phyloP scores from a whole-genome alignment of 1,140 invertebrate genomes.

The Drosophila ficusphila region DNA sequence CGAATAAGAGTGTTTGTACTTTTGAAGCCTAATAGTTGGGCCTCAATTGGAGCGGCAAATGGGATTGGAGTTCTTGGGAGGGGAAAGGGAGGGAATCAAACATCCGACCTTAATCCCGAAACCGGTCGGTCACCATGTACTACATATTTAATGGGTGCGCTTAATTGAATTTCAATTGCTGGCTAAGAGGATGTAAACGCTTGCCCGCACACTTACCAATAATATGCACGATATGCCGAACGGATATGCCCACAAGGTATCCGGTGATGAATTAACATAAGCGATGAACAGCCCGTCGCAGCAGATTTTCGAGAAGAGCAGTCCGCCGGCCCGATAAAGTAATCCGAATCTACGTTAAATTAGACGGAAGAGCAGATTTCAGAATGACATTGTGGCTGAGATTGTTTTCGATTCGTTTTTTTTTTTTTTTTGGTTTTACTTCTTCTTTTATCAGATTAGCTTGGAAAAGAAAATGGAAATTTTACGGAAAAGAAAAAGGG shows the following conservation, averaged over 20 bases:
- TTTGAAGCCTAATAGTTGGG: slow-evolving; percentile 59
- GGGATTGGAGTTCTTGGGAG: too few relatives aligned
- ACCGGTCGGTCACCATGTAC: background rate
- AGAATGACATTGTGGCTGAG: background rate
- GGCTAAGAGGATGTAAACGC: background rate
- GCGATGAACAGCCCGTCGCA: slow-evolving; percentile 87
- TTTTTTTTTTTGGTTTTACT: background rate
- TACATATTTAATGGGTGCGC: slow-evolving; percentile 5
- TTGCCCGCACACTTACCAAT: slow-evolving; percentile 85
- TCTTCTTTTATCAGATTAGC: slow-evolving; percentile 27
- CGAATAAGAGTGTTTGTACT: background rate
- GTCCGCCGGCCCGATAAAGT: slow-evolving; percentile 86
- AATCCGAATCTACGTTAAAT: slow-evolving; percentile 85
- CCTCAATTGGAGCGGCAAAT: slow-evolving; percentile 24
- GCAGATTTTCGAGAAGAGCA: slow-evolving; percentile 86
- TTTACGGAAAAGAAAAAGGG: background rate
- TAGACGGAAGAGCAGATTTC: slow-evolving; percentile 4
- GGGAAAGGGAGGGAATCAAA: slow-evolving; percentile 34
- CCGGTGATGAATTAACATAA: slow-evolving; percentile 86
- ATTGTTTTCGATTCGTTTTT: slow-evolving; percentile 15
- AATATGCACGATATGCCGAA: slow-evolving; percentile 86
- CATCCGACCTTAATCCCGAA: slow-evolving; percentile 24
- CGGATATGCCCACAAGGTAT: slow-evolving; percentile 86
- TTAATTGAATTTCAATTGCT: slow-evolving; percentile 58
- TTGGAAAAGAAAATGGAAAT: slow-evolving; percentile 14